Conservation (phyloP, 1,140 invertebrate species). For the Panonychus citri region DNA sequence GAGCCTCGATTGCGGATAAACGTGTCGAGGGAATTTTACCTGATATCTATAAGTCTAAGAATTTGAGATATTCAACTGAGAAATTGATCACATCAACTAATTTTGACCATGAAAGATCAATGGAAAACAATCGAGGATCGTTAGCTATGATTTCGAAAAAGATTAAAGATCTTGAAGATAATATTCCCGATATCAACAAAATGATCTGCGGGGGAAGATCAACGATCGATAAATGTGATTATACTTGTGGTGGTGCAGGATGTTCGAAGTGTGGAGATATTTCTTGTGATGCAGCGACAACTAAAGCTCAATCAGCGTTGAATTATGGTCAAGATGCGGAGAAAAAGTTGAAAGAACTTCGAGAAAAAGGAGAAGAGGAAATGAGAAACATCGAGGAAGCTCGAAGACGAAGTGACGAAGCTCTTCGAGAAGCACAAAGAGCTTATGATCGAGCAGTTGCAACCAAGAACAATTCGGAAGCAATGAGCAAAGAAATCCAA, state of each 20-base stretch:
- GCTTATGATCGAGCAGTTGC: constrained; percentile 31
- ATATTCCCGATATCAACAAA: constrained; percentile 61
- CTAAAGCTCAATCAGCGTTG: constrained; percentile 57
- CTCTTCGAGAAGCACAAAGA: constrained; percentile 31
- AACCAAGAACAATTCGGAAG: constrained; percentile 33
- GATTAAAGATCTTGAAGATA: constrained; percentile 36
- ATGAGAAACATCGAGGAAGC: constrained; percentile 29
- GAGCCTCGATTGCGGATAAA: constrained; percentile 39
- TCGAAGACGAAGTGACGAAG: constrained; percentile 30
- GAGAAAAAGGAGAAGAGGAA: constrained; percentile 40
- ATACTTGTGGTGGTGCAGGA: constrained; percentile 74
- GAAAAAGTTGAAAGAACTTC: constrained; percentile 47
- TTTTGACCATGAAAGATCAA: constrained; percentile 39
- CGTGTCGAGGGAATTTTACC: too few species aligned
- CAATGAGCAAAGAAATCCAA: constrained; percentile 27
- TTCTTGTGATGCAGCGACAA: constrained; percentile 63
- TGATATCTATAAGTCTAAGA: constrained; percentile 43
- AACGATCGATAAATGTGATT: constrained; percentile 55
- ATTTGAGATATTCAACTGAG: constrained; percentile 57
- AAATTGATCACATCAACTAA: constrained; percentile 43
- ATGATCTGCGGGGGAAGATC: constrained; percentile 48
- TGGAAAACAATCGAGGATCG: constrained; percentile 34
- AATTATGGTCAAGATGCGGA: constrained; percentile 61
- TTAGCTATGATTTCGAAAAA: constrained; percentile 37
- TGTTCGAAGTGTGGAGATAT: constrained; percentile 65